These are phyloP conservation scores for Balearica regulorum DNA, from an alignment of 2,797 vertebrate genomes.

Conservation along the genomic window DNA sequence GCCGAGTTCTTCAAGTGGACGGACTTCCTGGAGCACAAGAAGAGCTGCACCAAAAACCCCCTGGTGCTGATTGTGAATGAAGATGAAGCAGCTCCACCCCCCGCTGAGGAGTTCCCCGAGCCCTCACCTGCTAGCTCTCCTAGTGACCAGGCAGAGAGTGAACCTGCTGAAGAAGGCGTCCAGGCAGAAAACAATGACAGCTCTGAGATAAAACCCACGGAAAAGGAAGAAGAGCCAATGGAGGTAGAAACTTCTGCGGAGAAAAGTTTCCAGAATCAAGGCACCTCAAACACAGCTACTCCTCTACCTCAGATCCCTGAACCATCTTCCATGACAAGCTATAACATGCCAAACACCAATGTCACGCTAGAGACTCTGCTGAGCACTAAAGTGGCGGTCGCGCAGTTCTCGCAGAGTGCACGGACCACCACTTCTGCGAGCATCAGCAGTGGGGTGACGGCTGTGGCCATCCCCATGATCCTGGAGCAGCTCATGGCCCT, in stretches of 20 bases:
- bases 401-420: conserved; percentile 93
- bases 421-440: conserved; percentile 66
- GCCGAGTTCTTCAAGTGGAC: conserved; percentile 99
- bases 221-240: conserved; percentile 91
- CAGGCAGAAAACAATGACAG: conserved; percentile 81
- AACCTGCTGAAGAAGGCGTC: conserved; percentile 84
- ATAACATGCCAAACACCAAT: conserved; percentile 96
- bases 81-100: conserved; percentile 86
- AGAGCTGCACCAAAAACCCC: conserved; percentile 92
- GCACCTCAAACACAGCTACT: conserved; percentile 79
- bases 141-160: conserved; percentile 87
- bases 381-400: conserved; percentile 95
- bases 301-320: conserved; percentile 87
- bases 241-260: conserved; percentile 86
- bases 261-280: conserved; percentile 80
- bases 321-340: conserved; percentile 79
- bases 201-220: conserved; percentile 76
- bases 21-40: conserved; percentile 95
- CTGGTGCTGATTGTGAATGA: conserved; percentile 94
- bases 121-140: conserved; percentile 88
- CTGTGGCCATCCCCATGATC: conserved; percentile 95
- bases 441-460: conserved; percentile 75
- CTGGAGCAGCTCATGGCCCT: conserved; percentile 98
- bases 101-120: conserved; percentile 84
- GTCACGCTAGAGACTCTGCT: conserved; percentile 98